Percentiles rank a stretch among this genome's conserved stretches.
Evolutionary conservation across 2,113 vertebrate genomes (phyloP).

Genomic region (Erinaceus europaeus): DNA sequence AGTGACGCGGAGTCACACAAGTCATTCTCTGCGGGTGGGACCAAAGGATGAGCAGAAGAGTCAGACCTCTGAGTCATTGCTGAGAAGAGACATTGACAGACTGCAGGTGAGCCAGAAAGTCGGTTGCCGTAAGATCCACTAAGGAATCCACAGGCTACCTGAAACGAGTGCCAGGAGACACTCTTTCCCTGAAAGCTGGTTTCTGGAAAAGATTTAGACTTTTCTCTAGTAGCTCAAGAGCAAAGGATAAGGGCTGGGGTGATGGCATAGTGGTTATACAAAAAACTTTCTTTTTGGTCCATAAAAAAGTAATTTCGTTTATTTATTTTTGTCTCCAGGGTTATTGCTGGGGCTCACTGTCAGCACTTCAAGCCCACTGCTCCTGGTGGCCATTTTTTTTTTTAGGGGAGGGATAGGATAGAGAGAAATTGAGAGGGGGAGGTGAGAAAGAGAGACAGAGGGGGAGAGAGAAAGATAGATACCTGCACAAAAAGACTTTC

Average conservation of each 20-base stretch:
- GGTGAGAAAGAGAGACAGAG: too few relatives aligned
- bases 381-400: too few relatives aligned
- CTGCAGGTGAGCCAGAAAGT: not conserved
- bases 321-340: too few relatives aligned
- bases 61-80: not conserved
- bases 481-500: too few relatives aligned
- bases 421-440: too few relatives aligned
- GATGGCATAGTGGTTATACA: not conserved
- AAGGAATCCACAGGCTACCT: not conserved
- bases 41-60: not conserved
- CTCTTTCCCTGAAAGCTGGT: not conserved
- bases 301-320: too few relatives aligned
- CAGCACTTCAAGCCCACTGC: too few relatives aligned
- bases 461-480: too few relatives aligned
- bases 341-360: too few relatives aligned
- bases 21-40: not conserved
- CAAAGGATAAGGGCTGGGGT: conserved; percentile 3
- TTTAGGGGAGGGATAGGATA: too few relatives aligned
- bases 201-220: conserved; percentile 11
- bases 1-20: not conserved
- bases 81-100: not conserved
- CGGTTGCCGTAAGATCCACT: not conserved
- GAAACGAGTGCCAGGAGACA: not conserved
- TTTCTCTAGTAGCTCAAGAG: not conserved
- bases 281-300: too few relatives aligned